phyloP scores from a whole-genome alignment of 2,888 invertebrate genomes.

The Gastrophysa polygoni region DNA sequence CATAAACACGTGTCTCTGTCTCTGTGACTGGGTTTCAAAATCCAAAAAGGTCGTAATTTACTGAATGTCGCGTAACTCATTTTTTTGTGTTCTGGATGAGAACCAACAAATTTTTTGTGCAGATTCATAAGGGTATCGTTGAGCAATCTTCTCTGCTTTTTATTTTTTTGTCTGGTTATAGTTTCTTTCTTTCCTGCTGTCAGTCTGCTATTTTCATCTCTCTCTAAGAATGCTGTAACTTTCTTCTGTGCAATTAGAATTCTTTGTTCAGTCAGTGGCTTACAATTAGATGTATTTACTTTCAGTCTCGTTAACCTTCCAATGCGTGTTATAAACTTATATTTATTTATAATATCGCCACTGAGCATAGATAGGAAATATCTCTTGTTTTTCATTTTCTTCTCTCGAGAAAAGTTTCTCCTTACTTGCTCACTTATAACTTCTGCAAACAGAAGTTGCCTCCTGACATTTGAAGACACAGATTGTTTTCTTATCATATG shows the following conservation, averaged over 20 bases:
- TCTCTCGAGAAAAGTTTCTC: not conserved
- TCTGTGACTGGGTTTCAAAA: too few relatives aligned
- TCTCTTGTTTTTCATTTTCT: conserved; percentile 2
- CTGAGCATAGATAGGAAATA: conserved; percentile 7
- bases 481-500: not conserved
- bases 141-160: conserved; percentile 18
- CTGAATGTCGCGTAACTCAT: conserved; percentile 19
- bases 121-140: conserved; percentile 16
- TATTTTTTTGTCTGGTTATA: too few relatives aligned
- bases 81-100: conserved; percentile 14
- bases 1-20: conserved; percentile 22
- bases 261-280: conserved; percentile 3
- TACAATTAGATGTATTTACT: not conserved
- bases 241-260: conserved; percentile 6
- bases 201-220: conserved; percentile 16
- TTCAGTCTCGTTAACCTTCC: not conserved
- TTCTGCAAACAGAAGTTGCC: conserved; percentile 2
- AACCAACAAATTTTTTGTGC: conserved; percentile 14
- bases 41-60: too few relatives aligned
- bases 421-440: conserved; percentile 4
- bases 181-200: conserved; percentile 22
- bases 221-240: conserved; percentile 15
- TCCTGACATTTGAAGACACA: not conserved
- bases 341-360: conserved; percentile 8
- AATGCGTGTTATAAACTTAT: conserved; percentile 2